phyloP scores from a whole-genome alignment of 2,888 invertebrate species.

The Andrena trimmerana region DNA sequence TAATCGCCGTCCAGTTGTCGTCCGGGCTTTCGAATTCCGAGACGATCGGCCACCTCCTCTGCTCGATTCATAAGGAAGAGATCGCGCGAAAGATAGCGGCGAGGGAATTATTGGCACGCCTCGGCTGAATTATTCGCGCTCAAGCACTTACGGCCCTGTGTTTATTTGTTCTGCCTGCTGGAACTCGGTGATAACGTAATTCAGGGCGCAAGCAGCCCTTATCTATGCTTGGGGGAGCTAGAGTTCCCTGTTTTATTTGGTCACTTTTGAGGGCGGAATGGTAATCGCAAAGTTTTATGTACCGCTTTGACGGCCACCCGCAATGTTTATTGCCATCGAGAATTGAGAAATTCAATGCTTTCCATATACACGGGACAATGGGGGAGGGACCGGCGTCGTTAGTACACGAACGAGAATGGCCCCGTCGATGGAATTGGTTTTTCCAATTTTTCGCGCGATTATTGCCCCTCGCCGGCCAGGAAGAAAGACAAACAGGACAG shows the following conservation, averaged over 20 bases:
- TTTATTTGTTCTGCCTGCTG: conserved; percentile 22
- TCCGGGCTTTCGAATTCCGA: too few relatives aligned
- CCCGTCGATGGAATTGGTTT: not conserved
- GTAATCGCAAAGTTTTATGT: too few relatives aligned
- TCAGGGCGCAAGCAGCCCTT: conserved; percentile 1
- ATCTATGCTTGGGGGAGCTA: not conserved
- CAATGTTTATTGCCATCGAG: too few relatives aligned
- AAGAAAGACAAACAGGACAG: not conserved
- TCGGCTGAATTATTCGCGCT: conserved; percentile 5
- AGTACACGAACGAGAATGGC: too few relatives aligned
- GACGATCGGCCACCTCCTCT: not conserved
- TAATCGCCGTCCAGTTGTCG: conserved; percentile 8
- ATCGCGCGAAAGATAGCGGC: conserved; percentile 25
- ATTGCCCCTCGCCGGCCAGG: not conserved
- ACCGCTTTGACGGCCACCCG: too few relatives aligned
- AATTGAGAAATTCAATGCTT: not conserved
- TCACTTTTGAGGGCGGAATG: not conserved
- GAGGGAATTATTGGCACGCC: conserved; percentile 11
- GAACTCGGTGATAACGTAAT: not conserved
- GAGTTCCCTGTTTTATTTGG: not conserved
- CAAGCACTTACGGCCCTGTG: conserved; percentile 8
- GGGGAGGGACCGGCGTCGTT: not conserved
- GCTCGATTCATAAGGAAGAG: not conserved
- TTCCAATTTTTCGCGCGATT: not conserved
- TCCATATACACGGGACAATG: not conserved